Evolutionary conservation across 1,140 invertebrate genomes (phyloP), one percentile per base, ranked within the genome.

Genomic region (Lordiphosa stackelbergi): DNA sequence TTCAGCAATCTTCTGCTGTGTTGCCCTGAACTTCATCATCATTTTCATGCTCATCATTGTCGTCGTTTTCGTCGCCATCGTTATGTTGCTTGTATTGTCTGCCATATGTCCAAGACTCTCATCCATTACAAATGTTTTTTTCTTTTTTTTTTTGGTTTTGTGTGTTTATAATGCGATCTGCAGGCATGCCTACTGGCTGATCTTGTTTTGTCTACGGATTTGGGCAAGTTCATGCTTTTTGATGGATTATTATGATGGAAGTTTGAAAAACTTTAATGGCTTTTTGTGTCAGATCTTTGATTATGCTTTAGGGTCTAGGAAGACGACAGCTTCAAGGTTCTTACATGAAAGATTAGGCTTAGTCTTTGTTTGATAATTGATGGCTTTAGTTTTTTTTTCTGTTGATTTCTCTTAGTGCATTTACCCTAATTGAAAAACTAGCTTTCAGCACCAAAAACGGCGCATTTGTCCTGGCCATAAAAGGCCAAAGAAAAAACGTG

Each of bases 201-300:
- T 78, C 74, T 79, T 61, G 70, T 66, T 78, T 79, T 66, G 70
- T 52, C 56, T 54, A 58, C 53, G 65, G 60, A 62, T 70, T 73
- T 69, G 52, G 74, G 52, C 74, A 66, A 66, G 79, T 79, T 69
- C 54, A 53, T 51, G 51, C 22, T 49, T 69, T 78, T 58, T 78
- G 73, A 79, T 79, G 66, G 75, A 78, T 78, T 79, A 58, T 56
- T 79, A 66, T 70, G 6, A 31, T 79, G 65, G 47, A 63, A 63
- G 70, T 66, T 61, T 56, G 5, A 40, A 51, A 24, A 66, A 45
- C 35, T 54, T 55, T 73, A 47, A 63, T 36, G 53, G 68, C 47
- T 75, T 71, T 62, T 59, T 66, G 24, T 31, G 24, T 53, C 53
- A 34, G 55, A 31, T 47, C 62, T 64, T 58, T 65, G 60, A 66